Conservation (phyloP, 2,888 invertebrate species). For the Silvanus unidentatus region DNA sequence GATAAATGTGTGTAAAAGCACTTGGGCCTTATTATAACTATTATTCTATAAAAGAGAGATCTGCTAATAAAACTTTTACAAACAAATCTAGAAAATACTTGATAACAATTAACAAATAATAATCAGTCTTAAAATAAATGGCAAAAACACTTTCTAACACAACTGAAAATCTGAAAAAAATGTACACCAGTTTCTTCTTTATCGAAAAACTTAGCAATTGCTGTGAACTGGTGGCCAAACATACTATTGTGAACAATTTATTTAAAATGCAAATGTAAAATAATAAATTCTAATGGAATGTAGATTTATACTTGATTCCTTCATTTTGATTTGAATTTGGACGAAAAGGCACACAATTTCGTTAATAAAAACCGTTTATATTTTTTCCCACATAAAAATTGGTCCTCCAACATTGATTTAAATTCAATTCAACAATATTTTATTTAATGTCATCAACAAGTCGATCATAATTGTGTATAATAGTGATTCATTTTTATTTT, state of each 20-base stretch:
- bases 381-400: constrained; percentile 14
- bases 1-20: constrained; percentile 28
- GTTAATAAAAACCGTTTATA: neutral
- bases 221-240: constrained; percentile 2
- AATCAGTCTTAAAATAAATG: constrained; percentile 48
- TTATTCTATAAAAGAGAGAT: constrained; percentile 14
- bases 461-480: constrained; percentile 21
- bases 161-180: constrained; percentile 15
- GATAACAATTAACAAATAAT: constrained; percentile 38
- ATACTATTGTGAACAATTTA: neutral
- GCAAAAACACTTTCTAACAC: constrained; percentile 34
- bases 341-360: constrained; percentile 32
- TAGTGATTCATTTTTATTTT: constrained; percentile 24
- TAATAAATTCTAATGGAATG: constrained; percentile 26
- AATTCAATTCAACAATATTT: no score
- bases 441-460: no score
- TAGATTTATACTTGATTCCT: constrained; percentile 15
- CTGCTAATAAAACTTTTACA: constrained; percentile 21
- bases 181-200: neutral
- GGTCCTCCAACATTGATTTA: constrained; percentile 12
- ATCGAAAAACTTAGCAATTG: neutral
- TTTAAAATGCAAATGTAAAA: no score
- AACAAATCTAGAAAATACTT: constrained; percentile 31
- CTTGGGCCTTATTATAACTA: constrained; percentile 17
- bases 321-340: constrained; percentile 7